Evolutionary conservation across 1,140 invertebrate species (phyloP), one percentile per base, ranked within the genome.

Genomic region (Zaprionus nigranus): DNA sequence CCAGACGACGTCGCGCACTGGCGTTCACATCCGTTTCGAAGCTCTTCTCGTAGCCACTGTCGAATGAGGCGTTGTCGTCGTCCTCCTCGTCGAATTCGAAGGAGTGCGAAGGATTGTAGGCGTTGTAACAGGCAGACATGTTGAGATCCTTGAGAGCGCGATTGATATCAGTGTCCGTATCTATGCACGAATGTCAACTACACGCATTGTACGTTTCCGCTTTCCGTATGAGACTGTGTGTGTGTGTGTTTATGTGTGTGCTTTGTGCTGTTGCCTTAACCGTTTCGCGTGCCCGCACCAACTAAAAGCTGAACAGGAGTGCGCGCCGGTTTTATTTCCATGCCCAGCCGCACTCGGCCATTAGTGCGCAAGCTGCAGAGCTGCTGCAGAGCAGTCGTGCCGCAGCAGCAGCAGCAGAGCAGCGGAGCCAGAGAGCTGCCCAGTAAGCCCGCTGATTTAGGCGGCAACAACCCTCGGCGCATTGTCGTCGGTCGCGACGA

Each of bases 31-130:
- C 90, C 51, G 90, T 91, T 68, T 94, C 94, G 68, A 94, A 95
- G 71, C 94, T 95, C 64, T 94, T 94, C 64, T 96, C 95, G 76
- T 96, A 94, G 43, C 95, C 95, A 0, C 95, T 96, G 79, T 96
- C 95, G 51, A 94, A 95, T 43, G 95, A 96, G 75, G 95, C 95
- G 46, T 95, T 94, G 38, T 91, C 90, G 76, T 95, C 95, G 20
- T 95, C 95, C 26, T 90, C 90, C 79, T 96, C 95, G 78, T 95
- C 95, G 78, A 96, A 95, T 36, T 95, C 95, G 59, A 91, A 92
- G 30, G 88, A 91, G 43, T 91, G 90, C 66, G 92, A 74, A 24
- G 91, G 83, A 58, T 82, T 92, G 66, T 86, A 92, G 53, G 69
- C 70, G 68, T 88, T 91, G 53, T 92, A 92, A 26, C 92, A 92